Conservation (phyloP, 2,888 invertebrate genomes). For the Drosophila merina region DNA sequence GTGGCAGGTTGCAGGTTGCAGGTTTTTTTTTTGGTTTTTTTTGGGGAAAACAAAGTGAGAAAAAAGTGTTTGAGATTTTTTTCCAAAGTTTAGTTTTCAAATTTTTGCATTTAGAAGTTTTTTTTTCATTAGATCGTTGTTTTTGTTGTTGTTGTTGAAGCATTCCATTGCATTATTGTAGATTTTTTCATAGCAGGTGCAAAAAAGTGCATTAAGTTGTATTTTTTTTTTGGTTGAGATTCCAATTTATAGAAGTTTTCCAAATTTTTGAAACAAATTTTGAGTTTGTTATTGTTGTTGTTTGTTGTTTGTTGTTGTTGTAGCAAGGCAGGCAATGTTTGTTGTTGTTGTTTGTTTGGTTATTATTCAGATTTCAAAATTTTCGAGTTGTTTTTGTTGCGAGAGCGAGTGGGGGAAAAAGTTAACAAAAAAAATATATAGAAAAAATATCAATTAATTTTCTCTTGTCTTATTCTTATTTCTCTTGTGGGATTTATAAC, state of each 20-base stretch:
- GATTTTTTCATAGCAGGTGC: constrained; percentile 13
- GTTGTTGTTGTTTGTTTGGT: constrained; percentile 32
- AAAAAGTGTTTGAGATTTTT: constrained; percentile 47
- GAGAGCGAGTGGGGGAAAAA: constrained; percentile 26
- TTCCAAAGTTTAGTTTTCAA: constrained; percentile 13
- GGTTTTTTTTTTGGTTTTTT: constrained; percentile 6
- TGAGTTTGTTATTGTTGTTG: constrained; percentile 30
- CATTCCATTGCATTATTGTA: constrained; percentile 55
- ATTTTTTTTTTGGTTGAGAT: constrained; percentile 9
- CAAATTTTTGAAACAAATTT: constrained; percentile 45
- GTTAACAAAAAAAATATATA: constrained; percentile 53
- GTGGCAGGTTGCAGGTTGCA: constrained; percentile 10
- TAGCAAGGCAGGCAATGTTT: constrained; percentile 69
- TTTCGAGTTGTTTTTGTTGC: constrained; percentile 34
- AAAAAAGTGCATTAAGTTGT: not conserved
- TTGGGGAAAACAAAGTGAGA: constrained; percentile 47
- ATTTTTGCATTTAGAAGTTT: constrained; percentile 20
- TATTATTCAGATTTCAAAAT: constrained; percentile 15
- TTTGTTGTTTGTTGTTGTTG: constrained; percentile 45
- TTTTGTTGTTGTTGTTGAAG: constrained; percentile 24
- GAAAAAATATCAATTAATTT: constrained; percentile 59
- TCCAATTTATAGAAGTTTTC: constrained; percentile 51
- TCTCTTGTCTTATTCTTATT: not conserved
- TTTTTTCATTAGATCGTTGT: constrained; percentile 9
- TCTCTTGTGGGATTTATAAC: constrained; percentile 29